Evolutionary conservation across 2,113 vertebrate species (phyloP), one percentile per base, ranked within the genome.

Genomic region (Corapipo altera): DNA sequence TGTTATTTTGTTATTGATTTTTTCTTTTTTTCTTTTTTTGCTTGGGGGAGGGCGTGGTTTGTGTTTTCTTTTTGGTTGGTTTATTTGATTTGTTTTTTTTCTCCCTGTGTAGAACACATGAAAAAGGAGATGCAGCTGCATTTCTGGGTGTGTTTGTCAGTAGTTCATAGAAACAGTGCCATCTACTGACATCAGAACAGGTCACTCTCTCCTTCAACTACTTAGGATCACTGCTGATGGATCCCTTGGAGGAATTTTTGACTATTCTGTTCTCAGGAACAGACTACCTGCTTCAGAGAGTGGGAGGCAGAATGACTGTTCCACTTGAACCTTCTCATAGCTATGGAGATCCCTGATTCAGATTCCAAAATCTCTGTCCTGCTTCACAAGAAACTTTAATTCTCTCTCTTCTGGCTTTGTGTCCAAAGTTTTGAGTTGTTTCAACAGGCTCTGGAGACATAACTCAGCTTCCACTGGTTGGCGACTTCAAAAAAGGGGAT

Each of bases 81-180:
- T 22, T 75, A 39, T 58, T 32, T 71, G 15, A 2, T 26, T 44
- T 12, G 11, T 15, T 58, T 43, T 20, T 30, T 62, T 91, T 55
- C 21, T 75, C 26, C 52, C 32, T 15, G 16, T 15, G 43, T 35
- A 57, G 33, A 85, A 39, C 21, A 32, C 1, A 17, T 0, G 4
- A 67, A 26, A 59, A 59, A 81, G 35, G 28, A 89, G 33, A 28
- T 16, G 7, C 33, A 78, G 43, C 80, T 72, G 69, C 57, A 15
- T 66, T 94, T 85, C 69, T 66, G 39, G 43, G 35, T 44, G 32
- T 37, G 22, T 33, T 4, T 51, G 46, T 43, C 15, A 27, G 75
- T 92, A 97, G 91, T 61, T 87, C 96, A 96, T 97, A 95, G 94
- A 97, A 95, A 96, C 93, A 97, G 93, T 97, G 96, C 96, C 96